phyloP scores from a whole-genome alignment of 2,888 invertebrate species.

The Nomada ferruginata region DNA sequence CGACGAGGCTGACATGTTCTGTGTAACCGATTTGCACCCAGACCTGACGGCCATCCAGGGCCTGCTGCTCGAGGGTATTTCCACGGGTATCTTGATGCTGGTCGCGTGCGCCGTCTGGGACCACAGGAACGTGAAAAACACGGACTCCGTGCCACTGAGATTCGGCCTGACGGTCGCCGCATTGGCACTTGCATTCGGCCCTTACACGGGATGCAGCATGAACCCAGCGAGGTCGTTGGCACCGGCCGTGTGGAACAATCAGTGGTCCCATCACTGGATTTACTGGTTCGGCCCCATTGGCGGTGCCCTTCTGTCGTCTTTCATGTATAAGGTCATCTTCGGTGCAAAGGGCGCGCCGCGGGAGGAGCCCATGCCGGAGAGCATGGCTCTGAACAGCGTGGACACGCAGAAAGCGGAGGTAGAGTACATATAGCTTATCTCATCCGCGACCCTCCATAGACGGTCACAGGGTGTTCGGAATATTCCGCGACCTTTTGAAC shows the following conservation, averaged over 20 bases:
- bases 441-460: neutral
- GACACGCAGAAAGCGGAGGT: slow-evolving; percentile 75
- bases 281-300: slow-evolving; percentile 82
- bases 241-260: slow-evolving; percentile 82
- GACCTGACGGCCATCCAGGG: slow-evolving; percentile 78
- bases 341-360: slow-evolving; percentile 52
- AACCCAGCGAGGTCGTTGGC: slow-evolving; percentile 87
- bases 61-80: slow-evolving; percentile 80
- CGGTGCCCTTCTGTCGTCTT: slow-evolving; percentile 76
- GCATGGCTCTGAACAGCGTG: slow-evolving; percentile 76
- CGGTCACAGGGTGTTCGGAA: neutral
- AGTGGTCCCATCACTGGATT: slow-evolving; percentile 81
- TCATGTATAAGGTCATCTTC: slow-evolving; percentile 77
- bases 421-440: neutral
- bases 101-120: slow-evolving; percentile 83
- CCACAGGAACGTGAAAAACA: slow-evolving; percentile 79
- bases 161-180: slow-evolving; percentile 83
- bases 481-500: too few species aligned
- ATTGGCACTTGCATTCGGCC: slow-evolving; percentile 82
- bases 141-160: slow-evolving; percentile 82
- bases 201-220: slow-evolving; percentile 89
- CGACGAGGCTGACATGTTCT: slow-evolving; percentile 70
- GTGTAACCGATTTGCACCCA: slow-evolving; percentile 78
- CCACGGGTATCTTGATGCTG: slow-evolving; percentile 82
- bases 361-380: slow-evolving; percentile 69